Conservation (phyloP, 1,140 invertebrate genomes). For the Heliconius eleuchia region DNA sequence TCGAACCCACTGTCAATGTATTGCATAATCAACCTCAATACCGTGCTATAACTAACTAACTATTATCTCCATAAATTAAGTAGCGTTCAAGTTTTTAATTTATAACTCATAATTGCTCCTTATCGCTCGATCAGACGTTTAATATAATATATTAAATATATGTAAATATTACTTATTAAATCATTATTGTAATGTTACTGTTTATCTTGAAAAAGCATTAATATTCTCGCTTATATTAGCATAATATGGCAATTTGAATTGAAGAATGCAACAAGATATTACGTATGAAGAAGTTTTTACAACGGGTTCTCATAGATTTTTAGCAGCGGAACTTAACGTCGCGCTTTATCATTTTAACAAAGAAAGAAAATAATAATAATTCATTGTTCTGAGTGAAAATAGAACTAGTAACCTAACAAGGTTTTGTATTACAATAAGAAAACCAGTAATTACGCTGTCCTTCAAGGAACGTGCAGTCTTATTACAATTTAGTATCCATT, state of each 20-base stretch:
- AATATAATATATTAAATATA: conserved; percentile 1
- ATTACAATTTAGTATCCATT: background rate
- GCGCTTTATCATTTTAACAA: too few species aligned
- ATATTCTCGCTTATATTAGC: conserved; percentile 2
- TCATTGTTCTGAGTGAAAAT: too few species aligned
- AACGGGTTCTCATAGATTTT: background rate
- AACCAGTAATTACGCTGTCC: background rate
- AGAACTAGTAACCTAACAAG: background rate
- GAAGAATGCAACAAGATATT: background rate
- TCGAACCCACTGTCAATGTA: background rate
- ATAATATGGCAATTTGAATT: background rate
- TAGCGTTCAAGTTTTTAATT: conserved; percentile 1
- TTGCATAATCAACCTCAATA: background rate
- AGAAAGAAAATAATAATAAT: too few species aligned
- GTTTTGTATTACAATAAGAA: background rate
- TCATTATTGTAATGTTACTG: conserved; percentile 6
- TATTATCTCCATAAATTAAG: conserved; percentile 5
- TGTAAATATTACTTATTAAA: background rate
- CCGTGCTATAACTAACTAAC: background rate
- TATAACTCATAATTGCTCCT: conserved; percentile 1
- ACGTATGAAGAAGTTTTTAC: background rate
- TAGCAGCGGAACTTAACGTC: background rate
- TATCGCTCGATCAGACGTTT: background rate
- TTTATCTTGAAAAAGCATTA: conserved; percentile 9
- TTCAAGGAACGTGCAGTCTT: background rate